Base-by-base conservation (phyloP, 30 jellyfish, hydroid and myxozoan genomes). In the Nemopilema nomurai region DNA sequence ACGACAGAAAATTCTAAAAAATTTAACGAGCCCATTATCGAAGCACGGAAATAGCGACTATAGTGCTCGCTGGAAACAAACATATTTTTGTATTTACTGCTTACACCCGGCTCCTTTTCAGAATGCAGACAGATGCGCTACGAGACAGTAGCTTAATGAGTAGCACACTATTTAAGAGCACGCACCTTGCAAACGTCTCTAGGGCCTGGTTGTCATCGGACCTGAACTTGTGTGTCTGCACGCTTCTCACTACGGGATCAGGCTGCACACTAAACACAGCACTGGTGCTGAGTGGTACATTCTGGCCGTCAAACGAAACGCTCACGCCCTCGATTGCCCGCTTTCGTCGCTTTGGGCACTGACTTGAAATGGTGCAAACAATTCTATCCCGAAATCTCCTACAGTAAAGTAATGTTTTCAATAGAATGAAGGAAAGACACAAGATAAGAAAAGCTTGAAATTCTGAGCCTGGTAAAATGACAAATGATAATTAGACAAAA, bases 171-270 rank as follows among this genome's bases (percentile, higher is more conserved):
- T 22, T 0, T 23, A n/a, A 64, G 1, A 24, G 28, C 72, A 24
- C 74, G 17, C 29, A 74, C 88, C 93, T 74, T 29, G 74, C 83
- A 68, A 85, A 76, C 0, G 87, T 85, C 24, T 89, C 78, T 73
- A 88, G 87, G 20, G 68, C 65, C 68, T 68, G 69, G 1, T 71
- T 21, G 20, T 79, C 85, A 51, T 66, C 79, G 23, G 93, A 67
- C 32, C 87, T 65, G 49, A 29, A 74, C 30, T 79, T 92, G 79
- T 83, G 62, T 9, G 98, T 92, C 76, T 72, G 73, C 27, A 87
- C 74, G 28, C 86, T 76, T 18, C 80, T 67, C 30, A 92, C 84
- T 0, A 67, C 32, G 27, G 98, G 98, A 57, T 92, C 96, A 0
- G 87, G 76, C 62, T 87, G 65, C 29, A 88, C 80, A 50, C 74